These are phyloP conservation scores for Ichneumoninae sp. DNA, from an alignment of 2,888 invertebrate genomes.

Conservation along the genomic window DNA sequence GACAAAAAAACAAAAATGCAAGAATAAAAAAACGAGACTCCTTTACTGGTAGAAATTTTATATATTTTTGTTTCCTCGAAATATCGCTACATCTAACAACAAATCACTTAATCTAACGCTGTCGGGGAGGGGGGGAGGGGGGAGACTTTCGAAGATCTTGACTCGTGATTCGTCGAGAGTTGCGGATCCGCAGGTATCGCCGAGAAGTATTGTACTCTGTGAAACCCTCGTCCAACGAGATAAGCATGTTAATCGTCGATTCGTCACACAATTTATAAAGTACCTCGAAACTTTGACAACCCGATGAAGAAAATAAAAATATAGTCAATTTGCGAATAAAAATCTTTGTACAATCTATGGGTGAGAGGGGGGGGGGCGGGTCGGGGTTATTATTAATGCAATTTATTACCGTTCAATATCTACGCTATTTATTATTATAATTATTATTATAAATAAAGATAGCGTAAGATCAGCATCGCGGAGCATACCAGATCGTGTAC, in stretches of 20 bases:
- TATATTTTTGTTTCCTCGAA: conserved; percentile 38
- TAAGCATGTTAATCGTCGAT: not conserved
- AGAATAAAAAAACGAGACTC: not conserved
- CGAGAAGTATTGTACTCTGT: not conserved
- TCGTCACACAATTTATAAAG: conserved; percentile 1
- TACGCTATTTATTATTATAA: conserved; percentile 38
- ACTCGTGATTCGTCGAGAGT: not conserved
- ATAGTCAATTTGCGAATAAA: conserved; percentile 47
- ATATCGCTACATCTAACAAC: conserved; percentile 47
- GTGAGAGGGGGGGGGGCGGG: conserved; percentile 1
- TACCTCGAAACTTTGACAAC: conserved; percentile 28
- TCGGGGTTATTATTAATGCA: conserved; percentile 29
- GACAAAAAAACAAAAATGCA: not conserved
- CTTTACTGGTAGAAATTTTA: conserved; percentile 54
- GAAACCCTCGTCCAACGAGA: not conserved
- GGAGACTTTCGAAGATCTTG: conserved; percentile 13
- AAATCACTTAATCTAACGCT: conserved; percentile 42
- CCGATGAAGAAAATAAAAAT: conserved; percentile 34
- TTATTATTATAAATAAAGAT: conserved; percentile 50
- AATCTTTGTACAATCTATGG: conserved; percentile 65
- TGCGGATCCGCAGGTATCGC: not conserved
- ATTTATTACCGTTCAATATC: conserved; percentile 43
- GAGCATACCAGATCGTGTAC: not conserved
- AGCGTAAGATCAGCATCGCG: conserved; percentile 20
- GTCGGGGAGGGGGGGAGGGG: not conserved